These are phyloP conservation scores for Carollia perspicillata DNA, from an alignment of 2,113 vertebrate genomes.

Conservation along the genomic window DNA sequence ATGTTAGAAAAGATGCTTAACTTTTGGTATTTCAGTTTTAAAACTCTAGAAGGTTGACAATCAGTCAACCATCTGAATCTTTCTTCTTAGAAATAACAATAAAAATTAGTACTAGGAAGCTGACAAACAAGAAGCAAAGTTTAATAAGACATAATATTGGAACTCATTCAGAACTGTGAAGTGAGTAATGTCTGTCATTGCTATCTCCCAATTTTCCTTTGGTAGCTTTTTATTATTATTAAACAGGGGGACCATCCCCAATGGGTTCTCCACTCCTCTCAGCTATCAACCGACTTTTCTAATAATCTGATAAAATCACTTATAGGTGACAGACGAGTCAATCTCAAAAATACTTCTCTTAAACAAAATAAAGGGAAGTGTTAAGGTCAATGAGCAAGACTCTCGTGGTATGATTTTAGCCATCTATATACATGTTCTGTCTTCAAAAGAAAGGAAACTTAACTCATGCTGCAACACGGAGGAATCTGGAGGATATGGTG, in stretches of 20 bases:
- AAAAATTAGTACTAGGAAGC: neutral
- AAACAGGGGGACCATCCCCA: neutral
- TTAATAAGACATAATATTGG: neutral
- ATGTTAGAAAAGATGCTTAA: constrained; percentile 9
- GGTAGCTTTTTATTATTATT: neutral
- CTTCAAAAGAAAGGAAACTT: neutral
- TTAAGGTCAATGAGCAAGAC: neutral
- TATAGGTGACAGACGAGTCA: neutral
- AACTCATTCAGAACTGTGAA: neutral
- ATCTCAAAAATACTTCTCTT: neutral
- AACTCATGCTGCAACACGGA: neutral
- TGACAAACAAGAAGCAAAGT: neutral
- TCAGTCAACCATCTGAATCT: neutral
- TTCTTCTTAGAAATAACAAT: neutral
- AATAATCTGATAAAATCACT: neutral
- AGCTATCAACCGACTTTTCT: neutral
- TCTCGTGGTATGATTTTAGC: neutral
- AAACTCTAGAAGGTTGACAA: neutral
- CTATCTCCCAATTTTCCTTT: neutral
- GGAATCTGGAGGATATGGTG: neutral
- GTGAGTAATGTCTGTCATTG: neutral
- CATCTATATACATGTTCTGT: neutral
- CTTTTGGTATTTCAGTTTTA: neutral
- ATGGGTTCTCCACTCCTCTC: neutral
- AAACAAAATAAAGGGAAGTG: neutral